These are phyloP conservation scores for Bombus superbus DNA, from an alignment of 1,140 invertebrate species.

Conservation along the genomic window DNA sequence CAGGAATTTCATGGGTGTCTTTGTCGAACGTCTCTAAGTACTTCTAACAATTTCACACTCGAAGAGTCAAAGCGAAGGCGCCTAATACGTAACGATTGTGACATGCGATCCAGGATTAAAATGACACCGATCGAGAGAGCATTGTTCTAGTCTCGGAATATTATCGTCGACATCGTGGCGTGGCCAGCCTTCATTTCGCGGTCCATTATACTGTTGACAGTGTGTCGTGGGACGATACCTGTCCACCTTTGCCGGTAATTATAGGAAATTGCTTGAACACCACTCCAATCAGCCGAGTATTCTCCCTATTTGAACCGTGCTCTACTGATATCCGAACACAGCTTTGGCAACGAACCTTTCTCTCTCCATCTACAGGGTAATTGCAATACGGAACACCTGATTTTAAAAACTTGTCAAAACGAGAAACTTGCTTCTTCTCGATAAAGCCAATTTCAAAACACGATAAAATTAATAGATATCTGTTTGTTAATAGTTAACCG, in stretches of 20 bases:
- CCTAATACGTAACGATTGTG: background rate
- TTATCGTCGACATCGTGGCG: slow-evolving; percentile 5
- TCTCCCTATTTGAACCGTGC: slow-evolving; percentile 42
- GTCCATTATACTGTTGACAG: slow-evolving; percentile 63
- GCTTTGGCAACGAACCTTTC: background rate
- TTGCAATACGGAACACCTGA: too few species aligned
- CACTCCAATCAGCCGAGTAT: slow-evolving; percentile 74
- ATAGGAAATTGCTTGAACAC: slow-evolving; percentile 75
- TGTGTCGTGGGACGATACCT: slow-evolving; percentile 39
- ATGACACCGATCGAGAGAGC: background rate
- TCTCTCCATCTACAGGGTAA: background rate
- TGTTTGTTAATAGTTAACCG: too few species aligned
- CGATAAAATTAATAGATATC: too few species aligned
- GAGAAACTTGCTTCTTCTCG: too few species aligned
- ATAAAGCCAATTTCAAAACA: too few species aligned
- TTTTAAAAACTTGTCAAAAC: too few species aligned
- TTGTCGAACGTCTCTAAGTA: background rate
- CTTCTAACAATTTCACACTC: background rate
- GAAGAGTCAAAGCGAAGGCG: background rate
- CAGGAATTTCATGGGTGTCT: background rate
- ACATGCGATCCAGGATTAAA: slow-evolving; percentile 10
- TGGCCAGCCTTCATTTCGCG: slow-evolving; percentile 60
- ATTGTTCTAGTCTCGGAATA: slow-evolving; percentile 35
- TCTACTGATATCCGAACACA: slow-evolving; percentile 41
- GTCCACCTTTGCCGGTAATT: slow-evolving; percentile 71